Evolutionary conservation across 2,888 invertebrate species (phyloP), one percentile per base, ranked within the genome.

Genomic region (Conomelus anceps): DNA sequence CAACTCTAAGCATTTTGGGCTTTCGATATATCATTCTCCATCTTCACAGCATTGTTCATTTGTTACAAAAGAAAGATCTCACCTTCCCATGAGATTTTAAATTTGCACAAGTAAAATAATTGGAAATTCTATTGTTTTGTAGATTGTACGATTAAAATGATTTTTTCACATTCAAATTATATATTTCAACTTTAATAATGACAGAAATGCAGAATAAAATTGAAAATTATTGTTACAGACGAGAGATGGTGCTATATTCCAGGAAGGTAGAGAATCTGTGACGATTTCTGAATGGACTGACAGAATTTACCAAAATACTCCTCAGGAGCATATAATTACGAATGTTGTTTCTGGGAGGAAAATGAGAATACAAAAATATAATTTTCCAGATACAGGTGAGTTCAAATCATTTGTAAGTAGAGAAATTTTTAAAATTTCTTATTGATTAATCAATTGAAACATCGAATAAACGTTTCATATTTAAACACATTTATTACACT

Each of bases 271-370:
- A 90, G 98, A 98, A 93, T 96, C 97, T 91, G 98, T 98, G 63
- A 97, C 97, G 89, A 96, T 99, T 91, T 96, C 96, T 92, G 98
- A 98, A 94, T 98, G 98, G 96, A 98, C 98, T 91, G 98, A 98
- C 94, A 95, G 98, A 92, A 96, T 98, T 93, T 98, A 98, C 94
- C 97, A 98, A 94, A 97, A 98, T 94, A 98, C 98, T 22, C 97
- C 98, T 92, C 97, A 97, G 92, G 98, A 98, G 93, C 98, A 98
- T 94, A 97, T 98, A 93, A 97, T 99, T 92, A 97, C 97, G 91
- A 98, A 98, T 94, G 97, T 98, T 86, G 98, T 98, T 89, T 98
- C 98, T 91, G 97, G 98, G 0, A 95, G 98, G 90, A 98, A 98
- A 94, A 97, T 98, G 97, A 95, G 97, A 92, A 96, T 99, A 93